Evolutionary conservation across 2,888 invertebrate species (phyloP), one percentile per base, ranked within the genome.

Genomic region (Mylabris sibirica): DNA sequence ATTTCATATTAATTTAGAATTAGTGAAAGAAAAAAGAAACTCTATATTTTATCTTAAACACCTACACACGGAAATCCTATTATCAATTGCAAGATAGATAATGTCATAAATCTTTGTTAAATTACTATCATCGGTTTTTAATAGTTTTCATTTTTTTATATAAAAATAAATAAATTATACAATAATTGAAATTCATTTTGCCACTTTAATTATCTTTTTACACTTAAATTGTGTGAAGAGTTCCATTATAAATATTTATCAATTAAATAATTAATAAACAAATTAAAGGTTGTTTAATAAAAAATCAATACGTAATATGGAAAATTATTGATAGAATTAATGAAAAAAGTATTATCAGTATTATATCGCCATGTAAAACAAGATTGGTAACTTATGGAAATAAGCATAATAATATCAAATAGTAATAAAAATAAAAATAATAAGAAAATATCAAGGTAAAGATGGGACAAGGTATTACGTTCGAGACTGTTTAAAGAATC

Each of bases 311-410:
- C 44, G 12, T 6, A 17, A 44, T 3, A 12, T n/a, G 22, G 11
- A 8, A 11, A 49, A 49, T 9, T 49, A 49, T 49, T 2, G 20
- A 22, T 49, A 20, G 20, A 44, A 44, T 49, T 20, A 49, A 9
- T 20, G 9, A 20, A n/a, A 11, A 49, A 20, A 9, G 9, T 11
- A 49, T 22, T 9, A 22, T 49, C 17, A 11, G 9, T 20, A 49
- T 49, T 49, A 49, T 49, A 49, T 49, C 20, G 20, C 0, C 20
- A 49, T 49, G 20, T 49, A 49, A 49, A 22, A 49, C 20, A 44
- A 44, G 44, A 44, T 6, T 44, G 44, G 44, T 44, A 44, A 44
- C 6, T 44, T 44, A 44, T 44, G n/a, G n/a, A 44, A 49, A 49
- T 49, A 20, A 49, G 2, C 11, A 49, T 11, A 49, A 49, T 20